These are phyloP conservation scores for Oxystoma pomonae DNA, from an alignment of 2,888 invertebrate genomes.

Conservation along the genomic window DNA sequence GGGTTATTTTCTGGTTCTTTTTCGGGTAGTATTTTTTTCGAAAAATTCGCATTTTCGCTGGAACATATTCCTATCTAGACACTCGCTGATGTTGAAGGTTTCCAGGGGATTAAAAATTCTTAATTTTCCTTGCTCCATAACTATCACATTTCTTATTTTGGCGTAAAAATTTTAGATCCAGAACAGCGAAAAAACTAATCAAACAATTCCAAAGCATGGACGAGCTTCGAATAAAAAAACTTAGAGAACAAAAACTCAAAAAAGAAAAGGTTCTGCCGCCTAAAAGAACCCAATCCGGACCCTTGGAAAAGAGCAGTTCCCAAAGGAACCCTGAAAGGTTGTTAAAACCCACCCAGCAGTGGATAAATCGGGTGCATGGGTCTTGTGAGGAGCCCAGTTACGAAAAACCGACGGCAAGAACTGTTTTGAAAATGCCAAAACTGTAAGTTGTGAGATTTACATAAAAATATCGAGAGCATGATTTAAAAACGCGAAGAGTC, in stretches of 20 bases:
- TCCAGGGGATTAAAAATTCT: too few relatives aligned
- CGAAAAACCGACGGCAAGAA: slow-evolving; percentile 6
- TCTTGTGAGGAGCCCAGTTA: slow-evolving; percentile 10
- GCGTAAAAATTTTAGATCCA: slow-evolving; percentile 32
- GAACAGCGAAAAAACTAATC: slow-evolving; percentile 42
- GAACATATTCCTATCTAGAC: too few relatives aligned
- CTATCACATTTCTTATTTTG: too few relatives aligned
- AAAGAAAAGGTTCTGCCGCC: slow-evolving; percentile 15
- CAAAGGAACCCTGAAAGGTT: slow-evolving; percentile 40
- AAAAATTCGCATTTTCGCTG: too few relatives aligned
- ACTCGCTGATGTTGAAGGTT: too few relatives aligned
- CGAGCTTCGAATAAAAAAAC: slow-evolving; percentile 35
- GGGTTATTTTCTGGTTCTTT: too few relatives aligned
- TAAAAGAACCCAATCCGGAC: slow-evolving; percentile 28
- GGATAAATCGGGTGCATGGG: slow-evolving; percentile 36
- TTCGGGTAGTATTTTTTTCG: too few relatives aligned
- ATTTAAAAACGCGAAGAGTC: too few relatives aligned
- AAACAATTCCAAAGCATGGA: slow-evolving; percentile 44
- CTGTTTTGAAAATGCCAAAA: slow-evolving; percentile 30
- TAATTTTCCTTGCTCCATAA: too few relatives aligned
- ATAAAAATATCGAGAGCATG: not conserved
- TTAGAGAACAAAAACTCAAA: slow-evolving; percentile 27
- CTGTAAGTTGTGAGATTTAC: slow-evolving; percentile 32
- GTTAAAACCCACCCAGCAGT: slow-evolving; percentile 43
- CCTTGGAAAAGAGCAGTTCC: slow-evolving; percentile 14